A percentile compares a stretch with the other conserved stretches of the same genome.
These are phyloP conservation scores for Malurus alboscapulatus DNA, from an alignment of 2,113 vertebrate species.

Conservation along the genomic window DNA sequence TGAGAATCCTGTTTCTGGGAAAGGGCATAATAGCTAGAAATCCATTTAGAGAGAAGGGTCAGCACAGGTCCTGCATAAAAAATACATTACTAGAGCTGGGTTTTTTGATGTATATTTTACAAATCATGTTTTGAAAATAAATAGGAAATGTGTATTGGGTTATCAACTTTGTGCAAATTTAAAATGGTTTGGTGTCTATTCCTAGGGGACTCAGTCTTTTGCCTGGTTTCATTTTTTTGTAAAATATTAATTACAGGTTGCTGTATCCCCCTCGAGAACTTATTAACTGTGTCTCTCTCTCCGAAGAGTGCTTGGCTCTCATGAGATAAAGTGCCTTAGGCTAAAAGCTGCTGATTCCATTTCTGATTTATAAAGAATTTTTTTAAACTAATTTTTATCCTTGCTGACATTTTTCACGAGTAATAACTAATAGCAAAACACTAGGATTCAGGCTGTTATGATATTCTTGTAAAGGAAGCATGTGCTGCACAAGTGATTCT, in stretches of 20 bases:
- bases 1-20: conserved; percentile 11
- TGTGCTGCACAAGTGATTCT: not conserved
- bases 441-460: not conserved
- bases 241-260: conserved; percentile 55
- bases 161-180: not conserved
- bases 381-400: not conserved
- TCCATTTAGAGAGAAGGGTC: not conserved
- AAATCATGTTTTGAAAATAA: not conserved
- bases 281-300: conserved; percentile 41
- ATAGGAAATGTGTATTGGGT: not conserved
- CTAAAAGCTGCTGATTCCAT: conserved; percentile 39
- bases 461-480: not conserved
- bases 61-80: not conserved
- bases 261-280: conserved; percentile 28
- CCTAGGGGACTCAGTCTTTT: not conserved
- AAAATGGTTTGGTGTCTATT: not conserved
- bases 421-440: not conserved
- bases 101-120: conserved; percentile 32
- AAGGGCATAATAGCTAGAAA: not conserved
- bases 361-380: conserved; percentile 7
- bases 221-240: conserved; percentile 34
- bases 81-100: not conserved
- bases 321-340: not conserved
- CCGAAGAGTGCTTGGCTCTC: conserved; percentile 34
- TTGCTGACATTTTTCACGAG: not conserved